A percentile compares a stretch with the other conserved stretches of the same genome.
Conservation (phyloP, 2,113 vertebrate genomes). For the Hassar affinis region DNA sequence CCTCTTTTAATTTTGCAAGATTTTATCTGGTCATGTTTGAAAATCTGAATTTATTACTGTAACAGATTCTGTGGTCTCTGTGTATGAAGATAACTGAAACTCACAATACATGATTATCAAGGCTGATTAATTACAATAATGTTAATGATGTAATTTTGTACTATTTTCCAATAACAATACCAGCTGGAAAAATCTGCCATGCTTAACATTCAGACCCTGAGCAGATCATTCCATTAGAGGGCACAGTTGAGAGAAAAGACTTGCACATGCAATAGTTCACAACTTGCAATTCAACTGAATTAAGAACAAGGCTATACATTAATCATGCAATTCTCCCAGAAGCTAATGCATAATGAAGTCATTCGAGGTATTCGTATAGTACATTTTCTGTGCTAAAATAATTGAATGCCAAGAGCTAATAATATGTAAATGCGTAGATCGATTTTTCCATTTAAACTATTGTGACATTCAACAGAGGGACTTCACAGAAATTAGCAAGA, state of each 20-base stretch:
- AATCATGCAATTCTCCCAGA: conserved; percentile 11
- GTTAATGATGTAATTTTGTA: not conserved
- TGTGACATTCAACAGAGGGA: not conserved
- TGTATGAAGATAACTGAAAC: not conserved
- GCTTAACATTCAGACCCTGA: conserved; percentile 23
- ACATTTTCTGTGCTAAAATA: not conserved
- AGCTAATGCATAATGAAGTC: not conserved
- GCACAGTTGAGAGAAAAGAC: conserved; percentile 42
- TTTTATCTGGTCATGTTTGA: not conserved
- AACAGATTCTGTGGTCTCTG: not conserved
- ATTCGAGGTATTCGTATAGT: conserved; percentile 16
- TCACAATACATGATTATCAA: not conserved
- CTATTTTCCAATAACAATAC: not conserved
- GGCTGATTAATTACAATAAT: not conserved
- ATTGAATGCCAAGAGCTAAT: not conserved
- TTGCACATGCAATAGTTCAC: not conserved
- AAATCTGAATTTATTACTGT: not conserved
- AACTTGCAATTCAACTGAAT: conserved; percentile 13
- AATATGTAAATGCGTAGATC: not conserved
- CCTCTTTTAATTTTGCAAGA: not conserved
- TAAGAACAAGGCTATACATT: conserved; percentile 19
- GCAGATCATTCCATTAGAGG: conserved; percentile 53
- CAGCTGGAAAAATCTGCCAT: not conserved
- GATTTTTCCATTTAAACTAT: not conserved
- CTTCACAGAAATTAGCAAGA: not conserved